Evolutionary conservation across 2,113 vertebrate genomes (phyloP).

Genomic region (Hirundichthys speculiger): DNA sequence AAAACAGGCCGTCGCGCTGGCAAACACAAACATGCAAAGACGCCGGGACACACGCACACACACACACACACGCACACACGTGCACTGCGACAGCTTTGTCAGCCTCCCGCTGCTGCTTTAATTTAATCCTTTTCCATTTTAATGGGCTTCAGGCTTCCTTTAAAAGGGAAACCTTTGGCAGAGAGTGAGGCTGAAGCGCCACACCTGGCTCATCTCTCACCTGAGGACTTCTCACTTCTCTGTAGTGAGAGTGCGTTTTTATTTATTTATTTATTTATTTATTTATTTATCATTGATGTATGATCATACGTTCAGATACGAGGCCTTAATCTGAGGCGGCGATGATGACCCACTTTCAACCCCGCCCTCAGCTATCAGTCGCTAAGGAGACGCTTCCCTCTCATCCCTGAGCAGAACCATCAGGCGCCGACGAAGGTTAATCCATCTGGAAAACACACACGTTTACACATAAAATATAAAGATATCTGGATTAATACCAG

Average conservation of each 20-base stretch:
- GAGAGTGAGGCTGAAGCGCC: neutral
- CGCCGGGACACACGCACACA: too few relatives aligned
- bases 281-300: neutral
- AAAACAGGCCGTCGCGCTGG: conserved; percentile 6
- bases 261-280: neutral
- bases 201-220: conserved; percentile 14
- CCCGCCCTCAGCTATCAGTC: conserved; percentile 49
- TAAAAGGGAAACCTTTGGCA: conserved; percentile 57
- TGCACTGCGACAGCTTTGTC: conserved; percentile 46
- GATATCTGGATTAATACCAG: conserved; percentile 5
- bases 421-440: conserved; percentile 44
- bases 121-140: conserved; percentile 68
- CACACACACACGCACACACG: conserved; percentile 9
- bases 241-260: neutral
- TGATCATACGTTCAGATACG: conserved; percentile 40
- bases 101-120: conserved; percentile 46
- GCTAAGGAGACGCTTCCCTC: conserved; percentile 68
- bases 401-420: conserved; percentile 50
- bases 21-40: conserved; percentile 14
- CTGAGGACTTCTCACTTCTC: conserved; percentile 27
- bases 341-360: conserved; percentile 74
- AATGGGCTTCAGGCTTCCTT: conserved; percentile 52
- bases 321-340: conserved; percentile 64
- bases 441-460: conserved; percentile 20
- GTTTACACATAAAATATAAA: conserved; percentile 16